Evolutionary conservation across 2,113 vertebrate species (phyloP).

Genomic region (Oceanodroma tethys): DNA sequence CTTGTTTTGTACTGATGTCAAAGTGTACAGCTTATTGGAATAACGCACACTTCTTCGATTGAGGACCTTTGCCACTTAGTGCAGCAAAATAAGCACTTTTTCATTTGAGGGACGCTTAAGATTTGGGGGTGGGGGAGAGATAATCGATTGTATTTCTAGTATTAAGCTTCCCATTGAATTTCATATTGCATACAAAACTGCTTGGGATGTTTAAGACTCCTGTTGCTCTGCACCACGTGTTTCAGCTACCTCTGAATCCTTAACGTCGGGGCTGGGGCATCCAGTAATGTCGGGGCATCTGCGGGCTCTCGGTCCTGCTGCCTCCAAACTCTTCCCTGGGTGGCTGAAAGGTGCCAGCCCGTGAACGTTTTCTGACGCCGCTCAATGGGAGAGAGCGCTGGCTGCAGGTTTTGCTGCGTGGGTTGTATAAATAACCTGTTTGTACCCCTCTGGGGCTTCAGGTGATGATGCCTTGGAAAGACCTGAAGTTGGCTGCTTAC

Average conservation of each 20-base stretch:
- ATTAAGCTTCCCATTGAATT: not conserved
- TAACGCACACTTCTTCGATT: accelerated
- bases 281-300: accelerated
- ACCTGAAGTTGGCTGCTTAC: not conserved
- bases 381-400: not conserved
- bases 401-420: accelerated
- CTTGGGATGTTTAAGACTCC: not conserved
- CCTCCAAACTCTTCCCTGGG: not conserved
- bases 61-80: not conserved
- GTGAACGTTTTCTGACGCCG: accelerated
- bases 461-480: not conserved
- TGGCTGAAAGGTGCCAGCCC: not conserved
- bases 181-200: not conserved
- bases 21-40: not conserved
- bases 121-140: not conserved
- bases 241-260: not conserved
- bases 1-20: not conserved
- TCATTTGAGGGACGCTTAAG: not conserved
- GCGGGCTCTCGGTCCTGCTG: not conserved
- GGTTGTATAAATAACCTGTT: not conserved
- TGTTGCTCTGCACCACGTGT: accelerated
- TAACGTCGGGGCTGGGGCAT: not conserved
- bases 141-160: not conserved
- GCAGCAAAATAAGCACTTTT: not conserved
- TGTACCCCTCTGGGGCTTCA: not conserved